Conservation (phyloP, 2,888 invertebrate genomes). For the Yponomeuta sedellus region DNA sequence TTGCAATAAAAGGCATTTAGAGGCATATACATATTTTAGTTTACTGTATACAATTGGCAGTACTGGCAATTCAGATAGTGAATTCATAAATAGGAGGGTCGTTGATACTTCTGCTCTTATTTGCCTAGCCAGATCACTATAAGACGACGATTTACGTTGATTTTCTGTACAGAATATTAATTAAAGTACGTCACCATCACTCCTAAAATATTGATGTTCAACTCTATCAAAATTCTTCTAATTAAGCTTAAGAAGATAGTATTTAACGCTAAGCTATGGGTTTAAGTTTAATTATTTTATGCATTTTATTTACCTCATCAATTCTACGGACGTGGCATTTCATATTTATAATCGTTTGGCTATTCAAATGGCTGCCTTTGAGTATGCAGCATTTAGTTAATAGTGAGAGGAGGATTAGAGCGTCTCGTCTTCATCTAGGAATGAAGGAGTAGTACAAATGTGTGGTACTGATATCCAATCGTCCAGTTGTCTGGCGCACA, state of each 20-base stretch:
- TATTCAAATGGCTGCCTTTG: not conserved
- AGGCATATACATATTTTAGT: too few species aligned
- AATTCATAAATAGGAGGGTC: not conserved
- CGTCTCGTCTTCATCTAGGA: not conserved
- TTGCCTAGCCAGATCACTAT: too few species aligned
- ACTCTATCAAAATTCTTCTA: not conserved
- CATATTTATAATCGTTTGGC: constrained; percentile 8
- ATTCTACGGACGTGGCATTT: constrained; percentile 9
- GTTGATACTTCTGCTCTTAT: too few species aligned
- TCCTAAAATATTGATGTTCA: not conserved
- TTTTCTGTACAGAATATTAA: not conserved
- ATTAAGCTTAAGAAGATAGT: not conserved
- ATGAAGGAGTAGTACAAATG: not conserved
- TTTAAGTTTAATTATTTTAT: constrained; percentile 1
- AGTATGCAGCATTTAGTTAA: not conserved
- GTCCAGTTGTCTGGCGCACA: too few species aligned
- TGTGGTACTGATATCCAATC: too few species aligned
- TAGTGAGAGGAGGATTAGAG: not conserved
- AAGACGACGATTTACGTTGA: not conserved
- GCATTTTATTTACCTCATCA: constrained; percentile 13
- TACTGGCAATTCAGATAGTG: too few species aligned
- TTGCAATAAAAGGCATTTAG: too few species aligned
- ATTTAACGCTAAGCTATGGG: not conserved
- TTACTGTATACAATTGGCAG: too few species aligned
- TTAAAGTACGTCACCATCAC: not conserved